phyloP scores from a whole-genome alignment of 2,113 vertebrate species.

The Gavialis gangeticus region DNA sequence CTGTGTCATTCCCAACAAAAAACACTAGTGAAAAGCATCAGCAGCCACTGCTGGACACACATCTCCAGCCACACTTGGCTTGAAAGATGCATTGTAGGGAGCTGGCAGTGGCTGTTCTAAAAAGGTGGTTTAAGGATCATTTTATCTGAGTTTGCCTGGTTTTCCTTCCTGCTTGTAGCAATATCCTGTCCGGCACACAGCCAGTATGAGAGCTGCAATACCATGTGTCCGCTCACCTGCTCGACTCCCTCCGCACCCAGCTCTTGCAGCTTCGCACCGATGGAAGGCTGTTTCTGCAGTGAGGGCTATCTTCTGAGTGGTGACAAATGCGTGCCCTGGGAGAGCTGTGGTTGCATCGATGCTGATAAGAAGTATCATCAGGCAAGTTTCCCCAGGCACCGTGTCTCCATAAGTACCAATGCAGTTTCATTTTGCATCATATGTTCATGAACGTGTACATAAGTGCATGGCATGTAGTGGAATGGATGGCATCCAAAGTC shows the following conservation, averaged over 20 bases:
- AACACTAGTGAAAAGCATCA: neutral
- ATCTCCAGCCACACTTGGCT: neutral
- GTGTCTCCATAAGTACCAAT: too few species aligned
- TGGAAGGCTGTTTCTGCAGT: constrained; percentile 79
- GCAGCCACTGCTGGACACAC: neutral
- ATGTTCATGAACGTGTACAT: too few species aligned
- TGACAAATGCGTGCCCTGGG: constrained; percentile 69
- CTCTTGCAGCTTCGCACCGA: constrained; percentile 58
- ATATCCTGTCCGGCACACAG: constrained; percentile 72
- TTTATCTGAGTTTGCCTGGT: neutral
- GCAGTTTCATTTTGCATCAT: too few species aligned
- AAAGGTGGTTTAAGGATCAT: neutral
- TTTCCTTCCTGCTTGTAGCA: constrained; percentile 53
- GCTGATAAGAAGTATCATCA: constrained; percentile 80
- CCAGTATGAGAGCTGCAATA: constrained; percentile 70
- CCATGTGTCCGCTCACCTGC: constrained; percentile 71
- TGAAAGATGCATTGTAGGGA: neutral
- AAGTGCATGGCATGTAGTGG: too few species aligned
- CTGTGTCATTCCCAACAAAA: neutral
- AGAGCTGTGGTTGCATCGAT: constrained; percentile 77
- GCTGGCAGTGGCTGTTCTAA: neutral
- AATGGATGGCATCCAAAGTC: too few species aligned
- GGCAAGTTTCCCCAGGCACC: constrained; percentile 64
- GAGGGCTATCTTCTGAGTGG: constrained; percentile 75
- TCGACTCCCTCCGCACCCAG: neutral